Percentiles rank a stretch among this genome's conserved stretches.
phyloP scores from a whole-genome alignment of 2,113 vertebrate genomes.

The Campylomormyrus tamandua region DNA sequence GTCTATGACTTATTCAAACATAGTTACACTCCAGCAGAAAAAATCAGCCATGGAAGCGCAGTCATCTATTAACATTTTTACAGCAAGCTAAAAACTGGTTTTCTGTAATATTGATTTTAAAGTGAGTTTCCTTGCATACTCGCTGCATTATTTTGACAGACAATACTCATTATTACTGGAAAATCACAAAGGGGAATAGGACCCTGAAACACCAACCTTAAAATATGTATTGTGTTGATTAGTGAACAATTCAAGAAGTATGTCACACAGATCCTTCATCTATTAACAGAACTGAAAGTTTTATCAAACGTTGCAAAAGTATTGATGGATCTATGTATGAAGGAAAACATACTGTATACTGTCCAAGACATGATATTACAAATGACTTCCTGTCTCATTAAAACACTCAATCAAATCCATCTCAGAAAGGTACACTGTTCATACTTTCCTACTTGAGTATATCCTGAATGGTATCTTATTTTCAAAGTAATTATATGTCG shows the following conservation, averaged over 20 bases:
- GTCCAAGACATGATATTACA: background rate
- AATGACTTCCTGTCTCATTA: background rate
- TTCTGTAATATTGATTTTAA: constrained; percentile 5
- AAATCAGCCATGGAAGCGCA: background rate
- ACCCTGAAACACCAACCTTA: background rate
- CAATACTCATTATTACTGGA: background rate
- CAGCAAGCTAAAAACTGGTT: constrained; percentile 5
- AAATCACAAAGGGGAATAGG: background rate
- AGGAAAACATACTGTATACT: background rate
- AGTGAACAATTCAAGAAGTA: background rate
- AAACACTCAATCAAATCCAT: background rate
- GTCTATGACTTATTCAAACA: background rate
- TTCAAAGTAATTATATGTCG: background rate
- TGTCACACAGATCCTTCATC: background rate
- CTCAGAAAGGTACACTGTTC: background rate
- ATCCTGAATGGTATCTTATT: background rate
- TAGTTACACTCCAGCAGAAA: background rate
- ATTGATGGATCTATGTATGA: background rate
- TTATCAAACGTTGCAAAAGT: background rate
- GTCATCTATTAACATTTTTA: background rate
- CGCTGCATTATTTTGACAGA: background rate
- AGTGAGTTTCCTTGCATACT: constrained; percentile 9
- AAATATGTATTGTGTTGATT: background rate
- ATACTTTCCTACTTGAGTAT: background rate
- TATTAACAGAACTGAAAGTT: background rate